Evolutionary conservation across 2,113 vertebrate species (phyloP).

Genomic region (Balaeniceps rex): DNA sequence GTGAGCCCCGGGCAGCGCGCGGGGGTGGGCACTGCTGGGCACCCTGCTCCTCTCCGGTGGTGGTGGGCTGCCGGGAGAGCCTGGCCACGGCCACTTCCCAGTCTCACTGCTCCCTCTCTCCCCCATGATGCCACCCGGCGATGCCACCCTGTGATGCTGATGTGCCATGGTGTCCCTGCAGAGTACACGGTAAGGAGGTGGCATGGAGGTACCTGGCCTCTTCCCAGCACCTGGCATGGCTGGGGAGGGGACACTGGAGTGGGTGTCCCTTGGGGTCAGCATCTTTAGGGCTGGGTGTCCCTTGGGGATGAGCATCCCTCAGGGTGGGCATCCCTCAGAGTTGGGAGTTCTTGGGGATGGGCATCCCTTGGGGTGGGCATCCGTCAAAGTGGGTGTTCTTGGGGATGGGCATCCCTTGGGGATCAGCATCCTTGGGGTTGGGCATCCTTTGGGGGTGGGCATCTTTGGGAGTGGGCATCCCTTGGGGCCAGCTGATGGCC

Average conservation of each 20-base stretch:
- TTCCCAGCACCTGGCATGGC: not conserved
- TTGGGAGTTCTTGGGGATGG: not conserved
- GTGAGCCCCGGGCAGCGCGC: not conserved
- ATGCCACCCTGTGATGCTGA: not conserved
- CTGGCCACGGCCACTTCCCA: fast-evolving
- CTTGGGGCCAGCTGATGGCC: not conserved
- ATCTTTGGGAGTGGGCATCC: not conserved
- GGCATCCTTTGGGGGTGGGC: not conserved
- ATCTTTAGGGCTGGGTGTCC: not conserved
- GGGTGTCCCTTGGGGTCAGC: not conserved
- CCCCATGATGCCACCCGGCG: fast-evolving
- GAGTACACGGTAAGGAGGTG: slow-evolving; percentile 63
- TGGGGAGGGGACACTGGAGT: no score
- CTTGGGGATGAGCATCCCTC: not conserved
- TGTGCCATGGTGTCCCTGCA: not conserved
- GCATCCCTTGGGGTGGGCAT: not conserved
- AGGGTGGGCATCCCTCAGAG: not conserved
- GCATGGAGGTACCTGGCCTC: not conserved
- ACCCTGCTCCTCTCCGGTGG: not conserved
- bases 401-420: not conserved
- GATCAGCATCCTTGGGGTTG: not conserved
- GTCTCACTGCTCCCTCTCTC: not conserved
- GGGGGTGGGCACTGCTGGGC: fast-evolving
- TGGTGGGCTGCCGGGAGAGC: not conserved
- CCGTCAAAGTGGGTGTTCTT: not conserved